phyloP scores from a whole-genome alignment of 1,140 invertebrate genomes.

The Megathymus violae region DNA sequence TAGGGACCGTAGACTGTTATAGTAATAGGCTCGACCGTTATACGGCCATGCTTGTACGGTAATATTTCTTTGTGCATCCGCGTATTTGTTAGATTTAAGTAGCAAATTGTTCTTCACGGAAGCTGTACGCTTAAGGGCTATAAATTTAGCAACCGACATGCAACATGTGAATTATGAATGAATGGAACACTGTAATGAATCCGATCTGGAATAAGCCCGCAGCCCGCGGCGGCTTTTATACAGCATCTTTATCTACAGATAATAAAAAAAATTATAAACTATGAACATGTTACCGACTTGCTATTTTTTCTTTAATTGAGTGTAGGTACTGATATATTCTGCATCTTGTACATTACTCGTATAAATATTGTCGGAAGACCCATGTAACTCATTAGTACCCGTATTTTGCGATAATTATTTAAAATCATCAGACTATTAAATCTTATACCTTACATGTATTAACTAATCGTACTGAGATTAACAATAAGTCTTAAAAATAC shows the following conservation, averaged over 20 bases:
- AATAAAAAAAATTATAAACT: slow-evolving; percentile 6
- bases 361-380: background rate
- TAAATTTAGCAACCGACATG: slow-evolving; percentile 42
- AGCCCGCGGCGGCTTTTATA: slow-evolving; percentile 20
- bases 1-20: slow-evolving; percentile 40
- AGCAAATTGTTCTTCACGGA: slow-evolving; percentile 47
- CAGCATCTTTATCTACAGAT: slow-evolving; percentile 1
- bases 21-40: slow-evolving; percentile 48
- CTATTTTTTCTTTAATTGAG: slow-evolving; percentile 12
- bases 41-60: slow-evolving; percentile 46
- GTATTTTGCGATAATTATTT: no score
- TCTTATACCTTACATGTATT: no score
- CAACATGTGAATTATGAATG: slow-evolving; percentile 40
- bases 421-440: no score
- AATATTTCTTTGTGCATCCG: slow-evolving; percentile 39
- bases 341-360: background rate
- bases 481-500: no score
- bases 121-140: slow-evolving; percentile 41
- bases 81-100: slow-evolving; percentile 22
- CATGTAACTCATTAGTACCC: background rate
- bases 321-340: background rate
- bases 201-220: slow-evolving; percentile 11
- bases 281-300: slow-evolving; percentile 1
- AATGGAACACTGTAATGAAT: slow-evolving; percentile 38
- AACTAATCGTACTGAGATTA: no score